phyloP scores from a whole-genome alignment of 2,797 vertebrate genomes.

The Chrysocyon brachyurus region DNA sequence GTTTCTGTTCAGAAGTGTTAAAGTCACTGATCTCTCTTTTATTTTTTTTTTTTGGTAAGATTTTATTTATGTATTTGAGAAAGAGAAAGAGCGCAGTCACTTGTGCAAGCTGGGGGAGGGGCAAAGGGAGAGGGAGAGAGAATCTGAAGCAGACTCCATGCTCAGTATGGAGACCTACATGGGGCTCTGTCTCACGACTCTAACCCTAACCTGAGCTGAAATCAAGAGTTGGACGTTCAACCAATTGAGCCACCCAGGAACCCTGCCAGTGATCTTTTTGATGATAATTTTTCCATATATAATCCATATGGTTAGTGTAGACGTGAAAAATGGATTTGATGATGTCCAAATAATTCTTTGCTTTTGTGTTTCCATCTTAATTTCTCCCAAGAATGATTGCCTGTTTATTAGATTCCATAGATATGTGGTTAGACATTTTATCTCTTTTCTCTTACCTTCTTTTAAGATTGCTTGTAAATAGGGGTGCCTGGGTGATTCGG shows the following conservation, averaged over 20 bases:
- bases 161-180: background rate
- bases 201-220: background rate
- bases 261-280: background rate
- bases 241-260: background rate
- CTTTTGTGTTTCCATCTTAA: background rate
- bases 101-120: background rate
- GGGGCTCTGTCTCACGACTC: background rate
- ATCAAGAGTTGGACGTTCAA: background rate
- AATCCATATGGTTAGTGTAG: background rate
- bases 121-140: background rate
- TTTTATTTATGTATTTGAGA: no score
- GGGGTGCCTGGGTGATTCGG: background rate
- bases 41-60: background rate
- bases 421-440: background rate
- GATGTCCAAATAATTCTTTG: background rate
- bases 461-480: background rate
- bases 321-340: background rate
- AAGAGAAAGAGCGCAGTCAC: accelerated
- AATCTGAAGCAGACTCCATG: background rate
- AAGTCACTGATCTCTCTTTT: background rate
- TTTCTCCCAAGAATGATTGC: background rate
- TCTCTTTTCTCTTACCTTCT: background rate
- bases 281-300: background rate
- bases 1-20: background rate
- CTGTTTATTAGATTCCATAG: background rate